These are phyloP conservation scores for Neoniphon sammara DNA, from an alignment of 2,797 vertebrate species.

Conservation along the genomic window DNA sequence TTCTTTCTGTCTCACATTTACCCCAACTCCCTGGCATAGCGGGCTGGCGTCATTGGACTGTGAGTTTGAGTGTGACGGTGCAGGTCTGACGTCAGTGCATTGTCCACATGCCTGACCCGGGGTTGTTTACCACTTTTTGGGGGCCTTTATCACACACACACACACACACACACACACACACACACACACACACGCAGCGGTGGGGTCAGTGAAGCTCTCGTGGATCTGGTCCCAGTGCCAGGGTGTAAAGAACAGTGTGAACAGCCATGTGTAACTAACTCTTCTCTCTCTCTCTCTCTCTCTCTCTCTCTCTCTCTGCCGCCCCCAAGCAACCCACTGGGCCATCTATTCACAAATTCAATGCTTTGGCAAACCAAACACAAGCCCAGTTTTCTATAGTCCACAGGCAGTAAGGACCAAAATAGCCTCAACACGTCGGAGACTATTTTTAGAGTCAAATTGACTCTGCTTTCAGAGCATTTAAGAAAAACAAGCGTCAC, in stretches of 20 bases:
- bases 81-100: slow-evolving; percentile 69
- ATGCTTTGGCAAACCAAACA: slow-evolving; percentile 44
- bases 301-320: slow-evolving; percentile 14
- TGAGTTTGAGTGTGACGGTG: slow-evolving; percentile 53
- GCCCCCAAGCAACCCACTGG: slow-evolving; percentile 71
- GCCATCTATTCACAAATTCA: slow-evolving; percentile 48
- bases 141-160: slow-evolving; percentile 26
- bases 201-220: slow-evolving; percentile 12
- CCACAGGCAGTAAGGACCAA: slow-evolving; percentile 21
- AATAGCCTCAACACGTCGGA: slow-evolving; percentile 47
- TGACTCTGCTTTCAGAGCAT: slow-evolving; percentile 46
- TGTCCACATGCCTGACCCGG: slow-evolving; percentile 59
- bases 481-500: slow-evolving; percentile 40
- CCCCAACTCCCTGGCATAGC: slow-evolving; percentile 50
- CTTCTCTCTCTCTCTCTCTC: slow-evolving; percentile 19
- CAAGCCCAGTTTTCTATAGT: slow-evolving; percentile 23
- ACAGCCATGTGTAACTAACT: slow-evolving; percentile 75
- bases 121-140: slow-evolving; percentile 65
- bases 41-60: slow-evolving; percentile 47
- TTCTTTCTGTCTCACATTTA: slow-evolving; percentile 39
- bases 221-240: slow-evolving; percentile 36
- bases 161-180: background rate
- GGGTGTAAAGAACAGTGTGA: slow-evolving; percentile 57
- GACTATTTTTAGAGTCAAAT: slow-evolving; percentile 71
- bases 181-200: slow-evolving; percentile 4